Evolutionary conservation across 2,888 invertebrate species (phyloP).

Genomic region (Lasius fuliginosus): DNA sequence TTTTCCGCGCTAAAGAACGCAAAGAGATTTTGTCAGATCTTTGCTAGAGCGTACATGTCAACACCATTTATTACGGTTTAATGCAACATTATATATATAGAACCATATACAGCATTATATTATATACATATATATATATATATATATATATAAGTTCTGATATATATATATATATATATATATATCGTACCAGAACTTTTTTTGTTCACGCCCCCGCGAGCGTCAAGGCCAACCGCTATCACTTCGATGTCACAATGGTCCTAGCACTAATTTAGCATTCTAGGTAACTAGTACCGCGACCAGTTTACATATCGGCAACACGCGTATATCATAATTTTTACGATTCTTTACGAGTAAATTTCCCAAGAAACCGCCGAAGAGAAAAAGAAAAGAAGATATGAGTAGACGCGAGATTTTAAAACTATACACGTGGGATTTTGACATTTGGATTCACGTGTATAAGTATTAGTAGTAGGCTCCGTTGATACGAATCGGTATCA

Average conservation of each 20-base stretch:
- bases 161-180: not conserved
- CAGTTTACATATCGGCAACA: not conserved
- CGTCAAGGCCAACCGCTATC: constrained; percentile 78
- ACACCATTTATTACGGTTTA: not conserved
- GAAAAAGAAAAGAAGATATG: not conserved
- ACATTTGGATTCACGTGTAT: not conserved
- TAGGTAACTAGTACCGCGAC: not conserved
- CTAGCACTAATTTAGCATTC: constrained; percentile 51
- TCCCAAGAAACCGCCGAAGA: not conserved
- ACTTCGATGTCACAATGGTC: constrained; percentile 73
- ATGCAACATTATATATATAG: not conserved
- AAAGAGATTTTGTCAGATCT: not conserved
- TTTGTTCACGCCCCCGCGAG: constrained; percentile 76
- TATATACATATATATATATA: not conserved
- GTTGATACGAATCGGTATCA: not conserved
- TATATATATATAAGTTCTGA: not conserved
- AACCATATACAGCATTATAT: not conserved
- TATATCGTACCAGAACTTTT: not conserved
- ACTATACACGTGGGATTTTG: not conserved
- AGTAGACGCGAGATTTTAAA: not conserved
- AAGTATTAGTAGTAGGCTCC: not conserved
- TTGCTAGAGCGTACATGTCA: not conserved
- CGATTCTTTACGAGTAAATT: not conserved
- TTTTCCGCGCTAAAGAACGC: not conserved
- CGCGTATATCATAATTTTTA: not conserved